Base-by-base conservation (phyloP, 92 coral and sea anemone species). In the Porites lobata region DNA sequence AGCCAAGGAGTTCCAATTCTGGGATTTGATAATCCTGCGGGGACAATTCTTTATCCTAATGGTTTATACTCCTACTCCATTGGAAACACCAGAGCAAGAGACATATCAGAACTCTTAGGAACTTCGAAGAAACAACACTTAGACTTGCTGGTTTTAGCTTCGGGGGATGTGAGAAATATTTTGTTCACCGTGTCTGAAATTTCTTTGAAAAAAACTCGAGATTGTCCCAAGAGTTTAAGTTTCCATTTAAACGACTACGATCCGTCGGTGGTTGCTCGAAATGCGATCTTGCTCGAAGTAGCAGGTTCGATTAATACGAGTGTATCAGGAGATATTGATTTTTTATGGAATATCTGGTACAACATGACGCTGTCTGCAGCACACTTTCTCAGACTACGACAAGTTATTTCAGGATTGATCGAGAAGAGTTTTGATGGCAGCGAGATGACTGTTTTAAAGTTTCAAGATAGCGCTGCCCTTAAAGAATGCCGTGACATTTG, bases 261-360 rank as follows among this genome's bases (percentile, higher is more conserved):
- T 20, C 91, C 96, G 18, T 66, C 89, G 68, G 76, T 93, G 10
- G 84, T 90, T 24, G 93, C 96, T 9, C 91, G 96, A 1, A 83
- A 90, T 79, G 93, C 91, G 9, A 64, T 93, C 7, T 26, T 90
- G 11, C 76, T 93, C 20, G 82, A 90, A 52, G 91, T 90, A 52
- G 93, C 87, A 22, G 71, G 77, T 24, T 50, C 58, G 62, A 87
- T 90, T 14, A 74, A 93, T 69, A 92, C 94, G 1, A 87, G 79
- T 76, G 67, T 22, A 6, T 66, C 54, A 50, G 90, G 80, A 2
- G 96, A 90, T 71, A 21, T 83, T 6, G 79, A 90, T 85, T 93
- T 93, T 29, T 86, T 93, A 26, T 93, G 96, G 96, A 87, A 90
- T 68, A 90, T 87, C 71, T 93, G 96, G 96, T 90, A 93, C 69